Percentiles rank a stretch among this genome's conserved stretches.
phyloP scores from a whole-genome alignment of 1,140 invertebrate genomes.

The Patella vulgata region DNA sequence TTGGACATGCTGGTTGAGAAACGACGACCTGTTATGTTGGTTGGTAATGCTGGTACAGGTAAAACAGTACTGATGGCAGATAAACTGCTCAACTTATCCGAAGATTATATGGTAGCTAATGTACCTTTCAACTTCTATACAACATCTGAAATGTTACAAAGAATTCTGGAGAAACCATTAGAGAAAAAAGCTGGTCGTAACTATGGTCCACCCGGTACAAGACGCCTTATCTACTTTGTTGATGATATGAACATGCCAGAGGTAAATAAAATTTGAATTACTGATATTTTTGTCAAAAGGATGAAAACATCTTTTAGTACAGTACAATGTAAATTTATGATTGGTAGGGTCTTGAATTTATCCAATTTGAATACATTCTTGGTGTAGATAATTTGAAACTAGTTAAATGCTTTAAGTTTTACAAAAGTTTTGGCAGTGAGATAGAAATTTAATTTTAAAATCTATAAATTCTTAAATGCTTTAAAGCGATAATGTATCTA shows the following conservation, averaged over 20 bases:
- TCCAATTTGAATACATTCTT: no score
- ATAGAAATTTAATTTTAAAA: no score
- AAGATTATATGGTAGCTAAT: conserved; percentile 88
- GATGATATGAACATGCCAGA: conserved; percentile 99
- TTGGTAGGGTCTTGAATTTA: no score
- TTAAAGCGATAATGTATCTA: no score
- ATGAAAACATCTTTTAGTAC: neutral
- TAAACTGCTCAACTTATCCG: conserved; percentile 82
- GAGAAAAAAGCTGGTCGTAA: conserved; percentile 97
- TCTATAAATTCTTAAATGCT: no score
- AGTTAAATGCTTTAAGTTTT: no score
- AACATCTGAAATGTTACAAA: conserved; percentile 94
- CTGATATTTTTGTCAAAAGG: neutral
- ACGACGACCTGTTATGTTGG: conserved; percentile 91
- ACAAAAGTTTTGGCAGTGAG: no score
- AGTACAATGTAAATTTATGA: no score
- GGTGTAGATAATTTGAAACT: no score
- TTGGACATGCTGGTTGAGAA: conserved; percentile 89
- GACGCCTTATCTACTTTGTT: conserved; percentile 94
- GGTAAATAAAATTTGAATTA: conserved; percentile 69
- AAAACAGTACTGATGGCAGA: conserved; percentile 76
- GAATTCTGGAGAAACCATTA: conserved; percentile 92
- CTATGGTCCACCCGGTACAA: conserved; percentile 94
- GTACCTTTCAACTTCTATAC: conserved; percentile 98
- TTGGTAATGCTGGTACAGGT: conserved; percentile 81